Conservation (phyloP, 2,888 invertebrate species). For the Philereme vetulata region DNA sequence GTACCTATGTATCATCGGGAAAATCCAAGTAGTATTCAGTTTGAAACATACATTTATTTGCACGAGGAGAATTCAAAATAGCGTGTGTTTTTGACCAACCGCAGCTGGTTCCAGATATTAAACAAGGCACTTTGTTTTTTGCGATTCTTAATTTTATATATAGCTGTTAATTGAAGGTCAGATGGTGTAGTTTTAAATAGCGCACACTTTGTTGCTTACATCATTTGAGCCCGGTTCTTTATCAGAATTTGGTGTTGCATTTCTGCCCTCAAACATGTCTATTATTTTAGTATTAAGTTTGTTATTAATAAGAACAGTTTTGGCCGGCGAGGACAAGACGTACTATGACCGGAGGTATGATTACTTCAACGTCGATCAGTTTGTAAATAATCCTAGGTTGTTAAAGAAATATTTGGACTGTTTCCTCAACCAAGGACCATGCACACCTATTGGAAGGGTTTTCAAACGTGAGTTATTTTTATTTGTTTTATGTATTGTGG, state of each 20-base stretch:
- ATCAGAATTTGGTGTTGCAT: conserved; percentile 25
- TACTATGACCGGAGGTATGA: conserved; percentile 81
- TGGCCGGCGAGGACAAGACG: conserved; percentile 50
- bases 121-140: conserved; percentile 48
- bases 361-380: conserved; percentile 87
- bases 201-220: conserved; percentile 46
- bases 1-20: conserved; percentile 18
- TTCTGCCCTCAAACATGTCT: conserved; percentile 35
- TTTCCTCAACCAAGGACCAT: conserved; percentile 65
- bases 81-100: conserved; percentile 12
- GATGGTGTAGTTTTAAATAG: conserved; percentile 56
- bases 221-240: conserved; percentile 45
- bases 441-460: conserved; percentile 64
- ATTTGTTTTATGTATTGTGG: neutral
- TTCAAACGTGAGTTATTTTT: conserved; percentile 59
- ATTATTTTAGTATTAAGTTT: conserved; percentile 36
- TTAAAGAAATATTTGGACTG: conserved; percentile 88
- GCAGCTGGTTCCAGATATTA: conserved; percentile 32
- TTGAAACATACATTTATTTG: conserved; percentile 9
- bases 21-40: conserved; percentile 22
- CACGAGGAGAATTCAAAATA: conserved; percentile 20
- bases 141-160: conserved; percentile 39
- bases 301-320: conserved; percentile 30
- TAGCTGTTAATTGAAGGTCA: conserved; percentile 55
- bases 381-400: conserved; percentile 86